These are phyloP conservation scores for Prolemur simus DNA, from an alignment of 2,113 vertebrate species.

Conservation along the genomic window DNA sequence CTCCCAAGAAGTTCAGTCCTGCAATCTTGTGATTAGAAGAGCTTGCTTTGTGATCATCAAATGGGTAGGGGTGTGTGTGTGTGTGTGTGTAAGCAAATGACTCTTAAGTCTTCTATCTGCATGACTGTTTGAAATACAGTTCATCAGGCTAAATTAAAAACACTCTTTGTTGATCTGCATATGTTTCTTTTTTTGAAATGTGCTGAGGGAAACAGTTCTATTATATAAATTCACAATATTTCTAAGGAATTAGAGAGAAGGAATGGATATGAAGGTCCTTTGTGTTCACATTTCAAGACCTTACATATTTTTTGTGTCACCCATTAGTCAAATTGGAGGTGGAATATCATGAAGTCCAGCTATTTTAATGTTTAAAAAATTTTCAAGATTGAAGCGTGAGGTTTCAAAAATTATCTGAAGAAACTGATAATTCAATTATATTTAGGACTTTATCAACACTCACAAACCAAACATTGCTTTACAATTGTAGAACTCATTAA, in stretches of 20 bases:
- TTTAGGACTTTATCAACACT: not conserved
- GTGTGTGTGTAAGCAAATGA: conserved; percentile 21
- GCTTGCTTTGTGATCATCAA: conserved; percentile 65
- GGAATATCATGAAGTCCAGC: not conserved
- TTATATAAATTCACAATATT: not conserved
- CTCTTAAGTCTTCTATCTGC: not conserved
- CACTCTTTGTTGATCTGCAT: conserved; percentile 32
- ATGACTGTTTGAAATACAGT: conserved; percentile 47
- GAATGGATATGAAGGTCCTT: not conserved
- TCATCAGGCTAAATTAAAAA: conserved; percentile 53
- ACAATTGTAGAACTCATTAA: not conserved
- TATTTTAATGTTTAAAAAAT: not conserved
- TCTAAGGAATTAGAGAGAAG: not conserved
- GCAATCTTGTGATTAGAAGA: conserved; percentile 59
- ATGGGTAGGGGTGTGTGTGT: not conserved
- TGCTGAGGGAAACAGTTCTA: not conserved
- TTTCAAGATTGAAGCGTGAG: not conserved
- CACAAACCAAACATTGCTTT: not conserved
- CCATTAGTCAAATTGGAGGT: not conserved
- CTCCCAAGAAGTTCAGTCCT: conserved; percentile 46
- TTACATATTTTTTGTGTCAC: not conserved
- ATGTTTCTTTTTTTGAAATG: not conserved
- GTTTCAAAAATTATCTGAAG: conserved; percentile 28
- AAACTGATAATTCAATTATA: not conserved
- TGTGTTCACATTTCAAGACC: not conserved